phyloP scores from a whole-genome alignment of 2,797 vertebrate genomes.

The Eidolon dupreanum region DNA sequence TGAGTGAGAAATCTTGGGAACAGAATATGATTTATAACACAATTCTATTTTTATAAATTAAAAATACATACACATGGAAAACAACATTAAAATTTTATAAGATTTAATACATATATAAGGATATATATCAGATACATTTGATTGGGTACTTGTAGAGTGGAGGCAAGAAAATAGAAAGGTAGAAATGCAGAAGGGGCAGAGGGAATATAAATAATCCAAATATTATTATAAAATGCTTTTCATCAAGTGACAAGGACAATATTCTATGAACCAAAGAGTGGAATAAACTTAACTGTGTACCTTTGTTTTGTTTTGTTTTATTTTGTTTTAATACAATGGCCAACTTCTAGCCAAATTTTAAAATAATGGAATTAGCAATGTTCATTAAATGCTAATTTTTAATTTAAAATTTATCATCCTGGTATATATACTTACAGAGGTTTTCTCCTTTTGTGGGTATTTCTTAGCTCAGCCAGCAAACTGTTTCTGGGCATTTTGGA shows the following conservation, averaged over 20 bases:
- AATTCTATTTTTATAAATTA: slow-evolving; percentile 12
- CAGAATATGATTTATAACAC: slow-evolving; percentile 25
- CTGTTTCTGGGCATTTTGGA: slow-evolving; percentile 36
- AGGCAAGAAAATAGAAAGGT: background rate
- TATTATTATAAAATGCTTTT: background rate
- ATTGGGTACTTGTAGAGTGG: background rate
- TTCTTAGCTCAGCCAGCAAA: slow-evolving; percentile 6
- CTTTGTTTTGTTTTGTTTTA: background rate
- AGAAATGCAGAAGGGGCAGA: background rate
- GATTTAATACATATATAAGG: background rate
- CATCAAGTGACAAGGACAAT: background rate
- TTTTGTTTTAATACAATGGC: background rate
- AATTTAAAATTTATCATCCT: slow-evolving; percentile 15
- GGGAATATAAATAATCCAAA: background rate
- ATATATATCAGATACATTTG: background rate
- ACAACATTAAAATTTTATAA: slow-evolving; percentile 8
- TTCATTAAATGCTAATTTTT: background rate
- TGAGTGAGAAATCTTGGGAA: slow-evolving; percentile 21
- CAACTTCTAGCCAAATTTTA: slow-evolving; percentile 29
- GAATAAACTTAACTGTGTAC: background rate
- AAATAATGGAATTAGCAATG: background rate
- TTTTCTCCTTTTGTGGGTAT: background rate
- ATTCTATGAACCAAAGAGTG: background rate
- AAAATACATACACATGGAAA: background rate
- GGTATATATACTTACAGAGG: background rate